Conservation (phyloP, 2,888 invertebrate species). For the Hirtodrosophila confusa region DNA sequence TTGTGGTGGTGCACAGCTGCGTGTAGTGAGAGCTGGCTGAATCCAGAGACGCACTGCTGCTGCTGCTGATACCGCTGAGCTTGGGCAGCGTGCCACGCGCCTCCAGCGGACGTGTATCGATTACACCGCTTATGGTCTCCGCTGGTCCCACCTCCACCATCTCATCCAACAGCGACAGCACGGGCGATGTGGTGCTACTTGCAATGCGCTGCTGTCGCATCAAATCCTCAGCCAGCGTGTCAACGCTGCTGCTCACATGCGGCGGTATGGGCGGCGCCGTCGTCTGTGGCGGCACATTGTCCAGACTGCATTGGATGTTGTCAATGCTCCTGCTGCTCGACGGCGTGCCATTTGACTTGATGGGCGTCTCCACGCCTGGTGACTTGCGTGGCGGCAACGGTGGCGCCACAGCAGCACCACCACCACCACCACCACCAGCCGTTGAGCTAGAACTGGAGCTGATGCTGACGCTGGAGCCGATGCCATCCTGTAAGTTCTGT, state of each 20-base stretch:
- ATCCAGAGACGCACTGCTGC: slow-evolving; percentile 35
- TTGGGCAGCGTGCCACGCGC: slow-evolving; percentile 77
- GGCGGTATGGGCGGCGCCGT: slow-evolving; percentile 84
- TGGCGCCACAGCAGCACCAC: slow-evolving; percentile 80
- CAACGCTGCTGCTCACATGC: slow-evolving; percentile 77
- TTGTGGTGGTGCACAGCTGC: slow-evolving; percentile 73
- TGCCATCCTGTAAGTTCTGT: slow-evolving; percentile 79
- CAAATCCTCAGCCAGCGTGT: slow-evolving; percentile 81
- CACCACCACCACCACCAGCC: slow-evolving; percentile 3
- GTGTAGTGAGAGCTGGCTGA: slow-evolving; percentile 71
- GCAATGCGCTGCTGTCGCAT: slow-evolving; percentile 79
- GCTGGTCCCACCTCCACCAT: slow-evolving; percentile 89
- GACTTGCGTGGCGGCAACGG: slow-evolving; percentile 87
- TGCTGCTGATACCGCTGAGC: slow-evolving; percentile 5
- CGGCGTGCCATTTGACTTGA: slow-evolving; percentile 54
- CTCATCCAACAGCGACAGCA: slow-evolving; percentile 77
- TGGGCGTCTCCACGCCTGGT: slow-evolving; percentile 80
- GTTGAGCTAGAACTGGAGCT: slow-evolving; percentile 19
- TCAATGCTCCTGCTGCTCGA: slow-evolving; percentile 77
- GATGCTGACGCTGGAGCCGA: slow-evolving; percentile 10
- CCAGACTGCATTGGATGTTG: slow-evolving; percentile 79
- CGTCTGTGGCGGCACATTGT: slow-evolving; percentile 80
- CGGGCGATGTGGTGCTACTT: slow-evolving; percentile 63
- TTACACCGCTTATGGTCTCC: slow-evolving; percentile 89
- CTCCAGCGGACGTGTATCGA: slow-evolving; percentile 86